These are phyloP conservation scores for Homarus gammarus DNA, from an alignment of 2,888 invertebrate genomes.

Conservation along the genomic window DNA sequence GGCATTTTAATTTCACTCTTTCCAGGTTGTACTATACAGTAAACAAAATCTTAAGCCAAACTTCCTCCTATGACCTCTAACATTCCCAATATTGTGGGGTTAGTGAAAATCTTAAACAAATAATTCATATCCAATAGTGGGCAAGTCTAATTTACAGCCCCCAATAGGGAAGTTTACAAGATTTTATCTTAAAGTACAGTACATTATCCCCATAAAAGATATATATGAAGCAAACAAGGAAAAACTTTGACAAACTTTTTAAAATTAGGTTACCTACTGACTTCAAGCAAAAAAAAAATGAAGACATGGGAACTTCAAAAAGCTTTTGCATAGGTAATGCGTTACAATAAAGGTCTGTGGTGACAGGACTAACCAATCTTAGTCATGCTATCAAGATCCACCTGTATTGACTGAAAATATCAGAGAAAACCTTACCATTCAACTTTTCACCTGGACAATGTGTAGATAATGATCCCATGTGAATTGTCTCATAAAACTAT, in stretches of 20 bases:
- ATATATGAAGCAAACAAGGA: neutral
- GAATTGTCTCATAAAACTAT: neutral
- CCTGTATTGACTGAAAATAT: neutral
- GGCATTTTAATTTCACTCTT: neutral
- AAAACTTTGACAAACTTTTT: too few relatives aligned
- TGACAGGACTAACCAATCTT: too few relatives aligned
- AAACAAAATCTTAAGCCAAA: too few relatives aligned
- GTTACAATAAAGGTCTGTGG: too few relatives aligned
- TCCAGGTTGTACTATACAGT: neutral
- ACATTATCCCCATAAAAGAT: neutral
- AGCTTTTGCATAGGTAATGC: too few relatives aligned
- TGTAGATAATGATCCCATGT: neutral
- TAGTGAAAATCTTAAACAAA: neutral
- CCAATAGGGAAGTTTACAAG: neutral
- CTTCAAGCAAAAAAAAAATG: too few relatives aligned
- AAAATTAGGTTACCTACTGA: too few relatives aligned
- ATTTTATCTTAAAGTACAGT: neutral
- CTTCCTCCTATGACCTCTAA: too few relatives aligned
- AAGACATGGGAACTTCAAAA: too few relatives aligned
- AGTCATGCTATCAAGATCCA: neutral
- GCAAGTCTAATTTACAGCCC: neutral
- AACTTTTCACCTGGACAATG: neutral
- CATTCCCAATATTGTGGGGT: too few relatives aligned
- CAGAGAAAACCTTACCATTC: neutral
- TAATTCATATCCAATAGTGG: neutral